Evolutionary conservation across 1,140 invertebrate species (phyloP), one percentile per base, ranked within the genome.

Genomic region (Gonatopus flavifemur): DNA sequence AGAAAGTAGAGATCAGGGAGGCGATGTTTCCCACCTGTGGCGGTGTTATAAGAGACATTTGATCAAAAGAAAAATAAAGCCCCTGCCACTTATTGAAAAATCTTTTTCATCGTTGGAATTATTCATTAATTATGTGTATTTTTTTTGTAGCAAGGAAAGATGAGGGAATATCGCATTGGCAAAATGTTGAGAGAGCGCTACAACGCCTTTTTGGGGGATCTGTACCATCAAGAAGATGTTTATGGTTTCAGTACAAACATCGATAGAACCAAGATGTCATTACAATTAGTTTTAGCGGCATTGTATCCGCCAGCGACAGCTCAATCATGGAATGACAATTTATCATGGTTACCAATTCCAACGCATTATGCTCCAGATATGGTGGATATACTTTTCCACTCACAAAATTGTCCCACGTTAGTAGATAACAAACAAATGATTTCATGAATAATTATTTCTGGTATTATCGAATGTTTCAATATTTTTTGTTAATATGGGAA

Each of bases 221-320:
- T 71, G 38, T 84, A 84, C 48, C 61, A 70, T 52, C 68, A 72
- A 0, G 21, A 70, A 15, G 78, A 81, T 43, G 71, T 82, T 9
- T 66, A 63, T 2, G 64, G 78, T 6, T 59, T 72, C 0, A 80
- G 79, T 3, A 77, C 81, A 1, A 76, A 82, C 46, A 79, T 67
- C 41, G 78, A 79, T 15, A 69, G 84, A 7, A 85, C 84, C 1
- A 82, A 84, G 66, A 84, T 83, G 82, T 82, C 78, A 3, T 76
- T 75, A 0, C 66, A 83, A 21, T 67, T 83, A 2, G 80, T 80
- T 3, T 55, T 86, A 13, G 78, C 83, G 0, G 82, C 76, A 2
- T 52, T 85, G 39, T 84, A 78, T 57, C 81, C 80, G 33, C 83
- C 83, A 2, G 39, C 59, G 13, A 41, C 55, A 0, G 28, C 50